Conservation (phyloP, 2,113 vertebrate species). For the Gymnocephalus cernua region DNA sequence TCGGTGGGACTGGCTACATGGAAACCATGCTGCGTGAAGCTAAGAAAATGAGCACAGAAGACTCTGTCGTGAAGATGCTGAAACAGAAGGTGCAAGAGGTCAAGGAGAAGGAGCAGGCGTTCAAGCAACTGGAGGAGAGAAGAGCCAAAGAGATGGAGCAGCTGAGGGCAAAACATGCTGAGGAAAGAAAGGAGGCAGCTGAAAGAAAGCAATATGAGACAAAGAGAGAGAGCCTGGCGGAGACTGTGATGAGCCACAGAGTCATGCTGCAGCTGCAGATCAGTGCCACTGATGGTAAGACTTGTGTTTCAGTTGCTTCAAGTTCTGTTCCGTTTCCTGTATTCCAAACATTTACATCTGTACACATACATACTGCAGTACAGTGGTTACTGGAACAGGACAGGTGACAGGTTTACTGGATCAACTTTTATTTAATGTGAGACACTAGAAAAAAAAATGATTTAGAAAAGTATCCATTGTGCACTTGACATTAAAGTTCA, state of each 20-base stretch:
- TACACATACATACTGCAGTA: no score
- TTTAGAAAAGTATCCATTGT: neutral
- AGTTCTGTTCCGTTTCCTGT: neutral
- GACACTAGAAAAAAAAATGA: neutral
- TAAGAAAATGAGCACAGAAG: slow-evolving; percentile 8
- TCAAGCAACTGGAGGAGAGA: slow-evolving; percentile 40
- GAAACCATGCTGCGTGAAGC: slow-evolving; percentile 36
- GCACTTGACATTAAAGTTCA: neutral
- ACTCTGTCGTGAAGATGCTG: slow-evolving; percentile 38
- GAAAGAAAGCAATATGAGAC: slow-evolving; percentile 17
- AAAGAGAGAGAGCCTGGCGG: slow-evolving; percentile 38
- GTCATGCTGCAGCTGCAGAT: slow-evolving; percentile 43
- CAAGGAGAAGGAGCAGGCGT: slow-evolving; percentile 35
- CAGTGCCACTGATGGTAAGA: slow-evolving; percentile 28
- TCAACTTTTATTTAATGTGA: neutral
- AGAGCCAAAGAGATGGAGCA: slow-evolving; percentile 43
- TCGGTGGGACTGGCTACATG: slow-evolving; percentile 33
- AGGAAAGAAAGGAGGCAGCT: slow-evolving; percentile 52
- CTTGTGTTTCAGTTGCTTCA: neutral
- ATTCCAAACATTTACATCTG: neutral
- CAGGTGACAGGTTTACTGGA: neutral
- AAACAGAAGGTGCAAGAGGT: slow-evolving; percentile 43
- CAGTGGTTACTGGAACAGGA: neutral
- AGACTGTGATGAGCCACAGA: slow-evolving; percentile 59
- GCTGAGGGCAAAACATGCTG: slow-evolving; percentile 48